Conservation (phyloP, 2,113 vertebrate genomes). For the Etheostoma cragini region DNA sequence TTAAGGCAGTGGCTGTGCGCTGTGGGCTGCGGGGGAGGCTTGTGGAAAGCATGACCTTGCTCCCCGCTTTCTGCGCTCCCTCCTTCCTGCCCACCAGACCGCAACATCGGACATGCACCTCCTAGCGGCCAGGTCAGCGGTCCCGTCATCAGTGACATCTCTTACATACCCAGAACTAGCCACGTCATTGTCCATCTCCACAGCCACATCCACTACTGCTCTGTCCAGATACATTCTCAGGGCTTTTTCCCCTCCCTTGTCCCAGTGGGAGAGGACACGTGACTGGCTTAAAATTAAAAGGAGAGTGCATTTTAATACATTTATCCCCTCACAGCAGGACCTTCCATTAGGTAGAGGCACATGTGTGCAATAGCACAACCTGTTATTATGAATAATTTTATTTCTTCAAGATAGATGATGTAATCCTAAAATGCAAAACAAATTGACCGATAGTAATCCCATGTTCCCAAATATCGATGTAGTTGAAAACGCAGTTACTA, state of each 20-base stretch:
- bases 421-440: neutral
- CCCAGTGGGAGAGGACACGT: slow-evolving; percentile 20
- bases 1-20: neutral
- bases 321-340: slow-evolving; percentile 30
- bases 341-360: slow-evolving; percentile 23
- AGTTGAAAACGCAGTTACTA: neutral
- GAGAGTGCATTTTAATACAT: slow-evolving; percentile 11
- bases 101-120: slow-evolving; percentile 41
- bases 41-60: slow-evolving; percentile 44
- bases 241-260: slow-evolving; percentile 30
- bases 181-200: slow-evolving; percentile 41
- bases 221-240: slow-evolving; percentile 40
- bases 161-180: slow-evolving; percentile 5
- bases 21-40: slow-evolving; percentile 6
- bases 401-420: neutral
- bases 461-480: neutral
- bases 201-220: slow-evolving; percentile 30
- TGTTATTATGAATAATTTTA: neutral
- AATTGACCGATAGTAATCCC: neutral
- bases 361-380: neutral
- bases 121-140: slow-evolving; percentile 41
- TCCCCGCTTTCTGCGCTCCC: neutral
- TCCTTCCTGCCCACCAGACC: slow-evolving; percentile 36
- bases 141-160: slow-evolving; percentile 64
- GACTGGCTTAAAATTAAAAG: neutral